Evolutionary conservation across 2,113 vertebrate genomes (phyloP).

Genomic region (Morone chrysops): DNA sequence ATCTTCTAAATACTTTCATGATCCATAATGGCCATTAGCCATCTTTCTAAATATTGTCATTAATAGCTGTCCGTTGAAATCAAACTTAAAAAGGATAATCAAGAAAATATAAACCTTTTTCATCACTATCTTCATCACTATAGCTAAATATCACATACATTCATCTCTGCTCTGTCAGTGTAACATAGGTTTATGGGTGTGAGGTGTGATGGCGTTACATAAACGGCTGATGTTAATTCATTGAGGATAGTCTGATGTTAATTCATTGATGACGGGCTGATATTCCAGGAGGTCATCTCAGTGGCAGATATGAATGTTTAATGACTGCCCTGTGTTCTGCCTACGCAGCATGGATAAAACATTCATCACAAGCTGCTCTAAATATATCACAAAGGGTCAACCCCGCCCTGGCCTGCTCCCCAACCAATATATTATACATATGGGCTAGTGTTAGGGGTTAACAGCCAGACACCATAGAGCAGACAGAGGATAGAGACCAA

Average conservation of each 20-base stretch:
- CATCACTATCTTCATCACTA: background rate
- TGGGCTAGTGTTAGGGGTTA: slow-evolving; percentile 65
- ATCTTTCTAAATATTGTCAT: background rate
- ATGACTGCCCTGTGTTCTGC: slow-evolving; percentile 84
- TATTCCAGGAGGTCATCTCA: slow-evolving; percentile 85
- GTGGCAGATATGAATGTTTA: slow-evolving; percentile 89
- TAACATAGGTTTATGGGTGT: background rate
- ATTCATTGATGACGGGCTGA: slow-evolving; percentile 80
- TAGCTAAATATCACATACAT: background rate
- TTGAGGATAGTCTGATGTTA: slow-evolving; percentile 54
- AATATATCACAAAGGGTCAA: slow-evolving; percentile 81
- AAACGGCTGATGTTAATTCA: slow-evolving; percentile 18
- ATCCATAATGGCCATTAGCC: background rate
- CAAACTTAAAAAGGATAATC: background rate
- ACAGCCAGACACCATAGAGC: slow-evolving; percentile 47
- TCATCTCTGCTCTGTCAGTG: background rate
- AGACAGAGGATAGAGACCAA: background rate
- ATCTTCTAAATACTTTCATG: background rate
- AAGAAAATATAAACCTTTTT: background rate
- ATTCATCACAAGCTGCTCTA: slow-evolving; percentile 85
- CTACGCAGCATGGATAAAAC: slow-evolving; percentile 86
- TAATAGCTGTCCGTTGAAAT: background rate
- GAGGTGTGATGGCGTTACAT: slow-evolving; percentile 1
- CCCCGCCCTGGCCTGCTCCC: slow-evolving; percentile 48
- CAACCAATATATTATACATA: slow-evolving; percentile 69